Conservation (phyloP, 2,888 invertebrate genomes). For the Drosophila paracracens region DNA sequence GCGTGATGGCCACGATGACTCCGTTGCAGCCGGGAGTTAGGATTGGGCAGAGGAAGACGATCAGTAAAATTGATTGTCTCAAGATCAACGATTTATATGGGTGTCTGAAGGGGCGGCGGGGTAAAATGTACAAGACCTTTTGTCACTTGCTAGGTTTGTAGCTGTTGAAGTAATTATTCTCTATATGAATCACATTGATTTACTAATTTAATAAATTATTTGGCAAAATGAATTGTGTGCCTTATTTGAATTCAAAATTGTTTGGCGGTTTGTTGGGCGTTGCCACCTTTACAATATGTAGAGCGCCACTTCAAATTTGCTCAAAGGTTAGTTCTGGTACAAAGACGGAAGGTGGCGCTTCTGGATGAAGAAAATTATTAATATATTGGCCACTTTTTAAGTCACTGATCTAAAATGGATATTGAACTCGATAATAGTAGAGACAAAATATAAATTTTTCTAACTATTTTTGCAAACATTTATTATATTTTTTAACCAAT, state of each 20-base stretch:
- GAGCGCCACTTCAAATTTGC: neutral
- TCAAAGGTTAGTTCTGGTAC: neutral
- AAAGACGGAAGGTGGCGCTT: constrained; percentile 18
- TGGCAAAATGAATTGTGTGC: neutral
- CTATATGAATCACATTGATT: constrained; percentile 81
- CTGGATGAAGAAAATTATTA: too few species aligned
- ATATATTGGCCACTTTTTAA: neutral
- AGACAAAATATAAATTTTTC: neutral
- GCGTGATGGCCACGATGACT: constrained; percentile 87
- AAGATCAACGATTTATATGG: constrained; percentile 89
- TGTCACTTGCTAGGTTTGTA: constrained; percentile 82
- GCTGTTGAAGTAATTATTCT: constrained; percentile 11
- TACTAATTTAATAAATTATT: constrained; percentile 51
- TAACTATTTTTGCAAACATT: neutral
- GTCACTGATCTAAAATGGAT: neutral
- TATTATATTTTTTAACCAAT: neutral
- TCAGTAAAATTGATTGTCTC: constrained; percentile 89
- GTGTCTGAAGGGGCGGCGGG: constrained; percentile 85
- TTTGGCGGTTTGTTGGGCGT: constrained; percentile 1
- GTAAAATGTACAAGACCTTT: constrained; percentile 82
- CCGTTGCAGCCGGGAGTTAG: constrained; percentile 86
- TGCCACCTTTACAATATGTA: neutral
- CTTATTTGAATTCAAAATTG: constrained; percentile 1
- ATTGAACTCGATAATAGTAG: neutral
- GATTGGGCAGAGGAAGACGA: constrained; percentile 88